A percentile compares a stretch with the other conserved stretches of the same genome.
Evolutionary conservation across 2,888 invertebrate species (phyloP).

Genomic region (Tenthredo distinguenda): DNA sequence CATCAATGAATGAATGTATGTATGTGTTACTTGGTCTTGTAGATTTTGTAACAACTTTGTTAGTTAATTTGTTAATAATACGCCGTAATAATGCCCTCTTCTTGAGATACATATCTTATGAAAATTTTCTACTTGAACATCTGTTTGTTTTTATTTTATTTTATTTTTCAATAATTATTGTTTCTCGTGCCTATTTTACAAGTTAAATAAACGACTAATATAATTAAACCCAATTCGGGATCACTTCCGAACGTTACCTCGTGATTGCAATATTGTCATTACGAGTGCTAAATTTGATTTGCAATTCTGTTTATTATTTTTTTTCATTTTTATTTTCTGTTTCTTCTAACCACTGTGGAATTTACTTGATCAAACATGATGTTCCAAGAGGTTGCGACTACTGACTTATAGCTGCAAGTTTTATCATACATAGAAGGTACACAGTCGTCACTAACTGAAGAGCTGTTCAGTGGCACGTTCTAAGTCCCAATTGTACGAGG

Average conservation of each 20-base stretch:
- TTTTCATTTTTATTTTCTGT: background rate
- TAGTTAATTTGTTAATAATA: conserved; percentile 21
- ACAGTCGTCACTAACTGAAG: conserved; percentile 85
- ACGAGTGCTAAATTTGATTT: conserved; percentile 61
- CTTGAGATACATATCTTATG: conserved; percentile 40
- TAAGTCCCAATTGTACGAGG: conserved; percentile 95
- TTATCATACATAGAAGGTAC: conserved; percentile 60
- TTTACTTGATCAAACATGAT: conserved; percentile 56
- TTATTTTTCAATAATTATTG: conserved; percentile 61
- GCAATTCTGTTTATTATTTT: background rate
- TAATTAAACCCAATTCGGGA: conserved; percentile 59
- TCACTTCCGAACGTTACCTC: conserved; percentile 59
- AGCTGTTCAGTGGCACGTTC: conserved; percentile 94
- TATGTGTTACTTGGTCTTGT: conserved; percentile 13
- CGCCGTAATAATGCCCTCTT: conserved; percentile 45
- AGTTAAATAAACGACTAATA: conserved; percentile 68
- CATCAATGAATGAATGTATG: background rate
- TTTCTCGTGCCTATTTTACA: conserved; percentile 69
- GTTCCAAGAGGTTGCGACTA: conserved; percentile 63
- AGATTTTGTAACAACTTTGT: conserved; percentile 9
- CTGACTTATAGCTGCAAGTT: conserved; percentile 62
- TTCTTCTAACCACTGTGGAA: conserved; percentile 6
- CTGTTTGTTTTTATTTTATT: background rate
- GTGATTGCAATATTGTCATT: conserved; percentile 66
- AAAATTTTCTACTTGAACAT: background rate